Base-by-base conservation (phyloP, 2,888 invertebrate genomes). In the Drosophila atripex region DNA sequence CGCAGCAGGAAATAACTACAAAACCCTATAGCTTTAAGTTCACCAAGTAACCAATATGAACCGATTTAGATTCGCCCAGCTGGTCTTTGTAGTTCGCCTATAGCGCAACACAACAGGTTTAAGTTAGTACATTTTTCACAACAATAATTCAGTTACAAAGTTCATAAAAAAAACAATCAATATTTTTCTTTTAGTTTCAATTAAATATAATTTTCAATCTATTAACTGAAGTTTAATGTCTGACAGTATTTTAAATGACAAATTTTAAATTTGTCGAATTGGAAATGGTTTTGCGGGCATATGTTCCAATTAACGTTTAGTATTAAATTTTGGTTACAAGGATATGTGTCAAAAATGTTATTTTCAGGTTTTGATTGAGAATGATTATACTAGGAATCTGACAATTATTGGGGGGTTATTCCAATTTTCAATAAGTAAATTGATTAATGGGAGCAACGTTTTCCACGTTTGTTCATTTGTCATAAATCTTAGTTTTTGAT, bases 111-210 rank as follows among this genome's bases (percentile, higher is more conserved):
- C 68, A 85, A 71, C 83, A 79, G 83, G 82, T 75, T 82, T 82
- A 80, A 79, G 79, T 82, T 82, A 82, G 86, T 63, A 72, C 52
- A 82, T 72, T 77, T 78, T 76, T 76, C 74, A 80, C 77, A 77
- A 77, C 30, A 78, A 66, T 49, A 75, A 60, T 64, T 76, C 72
- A 80, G 83, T 83, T 83, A 83, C 69, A 76, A 75, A 70, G 56
- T 47, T 60, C 39, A 59, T 57, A 65, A 39, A 45, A 53, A 68
- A 69, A 56, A 49, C 47, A 46, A 59, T 41, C 46, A 69, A 68
- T 63, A 53, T 66, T 77, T 57, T 59, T 53, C 69, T 53, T 71
- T 80, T 86, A 86, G 83, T 82, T 83, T 71, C 68, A 83, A 80
- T 82, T 77, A 73, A 80, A 78, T 86, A 80, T 86, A 82, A 76